phyloP scores from a whole-genome alignment of 2,888 invertebrate genomes.

The Pseudanteris insignis region DNA sequence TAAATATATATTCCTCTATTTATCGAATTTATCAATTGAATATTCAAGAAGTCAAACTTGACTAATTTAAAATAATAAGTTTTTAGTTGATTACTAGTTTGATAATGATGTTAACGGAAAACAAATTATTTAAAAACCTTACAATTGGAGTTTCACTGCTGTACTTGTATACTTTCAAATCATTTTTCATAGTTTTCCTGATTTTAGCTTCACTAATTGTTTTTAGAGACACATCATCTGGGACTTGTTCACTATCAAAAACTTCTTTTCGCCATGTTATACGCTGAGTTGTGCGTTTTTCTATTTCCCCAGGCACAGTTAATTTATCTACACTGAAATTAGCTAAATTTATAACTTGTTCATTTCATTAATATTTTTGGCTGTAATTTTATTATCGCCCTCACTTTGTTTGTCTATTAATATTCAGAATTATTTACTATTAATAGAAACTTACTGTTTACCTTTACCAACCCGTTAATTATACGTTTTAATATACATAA shows the following conservation, averaged over 20 bases:
- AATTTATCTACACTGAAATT: slow-evolving; percentile 56
- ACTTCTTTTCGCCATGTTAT: slow-evolving; percentile 47
- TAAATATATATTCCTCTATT: too few species aligned
- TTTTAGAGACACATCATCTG: slow-evolving; percentile 49
- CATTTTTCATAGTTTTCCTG: slow-evolving; percentile 42
- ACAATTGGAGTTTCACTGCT: slow-evolving; percentile 56
- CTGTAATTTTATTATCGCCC: not conserved
- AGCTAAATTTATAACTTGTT: not conserved
- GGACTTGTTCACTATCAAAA: slow-evolving; percentile 46
- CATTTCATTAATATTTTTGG: not conserved
- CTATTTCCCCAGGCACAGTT: slow-evolving; percentile 53
- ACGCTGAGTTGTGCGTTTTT: slow-evolving; percentile 40
- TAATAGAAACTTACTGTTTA: too few species aligned
- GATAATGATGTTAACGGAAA: too few species aligned
- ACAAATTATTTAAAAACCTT: too few species aligned
- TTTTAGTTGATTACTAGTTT: too few species aligned
- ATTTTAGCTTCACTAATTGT: slow-evolving; percentile 51
- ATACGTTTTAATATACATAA: too few species aligned
- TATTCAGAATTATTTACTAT: not conserved
- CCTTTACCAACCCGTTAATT: too few species aligned
- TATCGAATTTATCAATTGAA: too few species aligned
- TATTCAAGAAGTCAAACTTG: too few species aligned
- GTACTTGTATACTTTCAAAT: slow-evolving; percentile 50
- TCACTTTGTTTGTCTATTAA: not conserved
- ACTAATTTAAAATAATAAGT: too few species aligned